phyloP scores from a whole-genome alignment of 2,113 vertebrate genomes.

The Ia io region DNA sequence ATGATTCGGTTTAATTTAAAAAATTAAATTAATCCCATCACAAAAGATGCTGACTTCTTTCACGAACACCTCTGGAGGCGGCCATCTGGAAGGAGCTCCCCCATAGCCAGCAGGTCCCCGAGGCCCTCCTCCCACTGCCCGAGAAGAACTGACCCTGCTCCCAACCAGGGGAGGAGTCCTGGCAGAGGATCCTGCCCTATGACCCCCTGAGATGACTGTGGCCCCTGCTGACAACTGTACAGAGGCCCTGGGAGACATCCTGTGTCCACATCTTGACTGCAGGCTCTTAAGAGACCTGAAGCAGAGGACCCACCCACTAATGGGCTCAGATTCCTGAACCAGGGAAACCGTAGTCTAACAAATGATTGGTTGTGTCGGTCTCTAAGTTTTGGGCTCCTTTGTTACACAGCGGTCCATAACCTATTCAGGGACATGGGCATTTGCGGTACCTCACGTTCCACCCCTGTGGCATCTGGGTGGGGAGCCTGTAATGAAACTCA shows the following conservation, averaged over 20 bases:
- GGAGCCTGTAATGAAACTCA: background rate
- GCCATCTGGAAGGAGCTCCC: rapidly evolving
- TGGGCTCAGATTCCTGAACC: background rate
- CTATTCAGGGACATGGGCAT: rapidly evolving
- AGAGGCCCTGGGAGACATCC: rapidly evolving
- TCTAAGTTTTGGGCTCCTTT: background rate
- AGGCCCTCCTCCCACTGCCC: background rate
- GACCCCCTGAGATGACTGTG: rapidly evolving
- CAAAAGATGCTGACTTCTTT: rapidly evolving
- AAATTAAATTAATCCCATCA: too few relatives aligned
- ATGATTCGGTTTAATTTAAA: rapidly evolving
- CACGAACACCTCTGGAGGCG: background rate
- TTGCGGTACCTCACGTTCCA: rapidly evolving
- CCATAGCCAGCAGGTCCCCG: background rate
- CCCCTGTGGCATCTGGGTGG: background rate
- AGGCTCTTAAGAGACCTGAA: background rate
- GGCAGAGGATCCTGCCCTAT: too few relatives aligned
- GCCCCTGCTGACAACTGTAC: rapidly evolving
- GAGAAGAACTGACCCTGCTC: too few relatives aligned
- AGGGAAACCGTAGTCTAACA: background rate
- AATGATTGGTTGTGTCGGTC: background rate
- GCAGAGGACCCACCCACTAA: background rate
- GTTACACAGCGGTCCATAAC: rapidly evolving
- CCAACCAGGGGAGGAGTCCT: rapidly evolving
- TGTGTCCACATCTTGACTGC: rapidly evolving